Evolutionary conservation across 2,888 invertebrate genomes (phyloP), one percentile per base, ranked within the genome.

Genomic region (Epinotia nisella): DNA sequence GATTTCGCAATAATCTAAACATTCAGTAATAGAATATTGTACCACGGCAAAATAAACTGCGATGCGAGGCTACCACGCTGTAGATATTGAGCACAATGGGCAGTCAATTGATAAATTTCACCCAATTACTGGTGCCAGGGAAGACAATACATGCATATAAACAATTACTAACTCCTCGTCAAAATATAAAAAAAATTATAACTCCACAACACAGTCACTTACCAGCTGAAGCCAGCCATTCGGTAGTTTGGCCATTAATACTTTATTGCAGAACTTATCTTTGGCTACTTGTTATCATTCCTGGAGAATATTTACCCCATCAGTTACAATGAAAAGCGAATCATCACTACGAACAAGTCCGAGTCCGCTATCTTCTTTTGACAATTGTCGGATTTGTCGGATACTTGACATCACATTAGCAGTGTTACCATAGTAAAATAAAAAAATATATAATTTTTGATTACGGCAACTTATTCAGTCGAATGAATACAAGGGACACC

Each of bases 191-290:
- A 15, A 15, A 21, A 64, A 64, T 51, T 39, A n/a, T 83, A 81
- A 81, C 77, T 80, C 75, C 75, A 80, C 76, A 77, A 78, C 77
- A 77, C 74, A 76, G 65, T 72, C 74, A 83, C 89, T 91, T 81
- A 94, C 94, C 94, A 94, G 88, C 91, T 94, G 89, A 94, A 94
- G 86, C 94, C 94, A 91, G 94, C 94, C 94, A 94, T 94, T 94
- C 94, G 94, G 90, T 91, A 86, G 83, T 86, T 88, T 90, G 88
- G 92, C 93, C 93, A 93, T 93, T 86, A 91, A 93, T 81, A 78
- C 79, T 82, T 82, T 59, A 73, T 69, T 64, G 41, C 49, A 69
- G 69, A 76, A 74, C 70, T 75, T 75, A 74, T 75, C 71, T 76
- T 75, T 76, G 77, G 79, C 80, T 82, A 84, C 82, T 79, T 79